Evolutionary conservation across 2,113 vertebrate genomes (phyloP).

Genomic region (Menura novaehollandiae): DNA sequence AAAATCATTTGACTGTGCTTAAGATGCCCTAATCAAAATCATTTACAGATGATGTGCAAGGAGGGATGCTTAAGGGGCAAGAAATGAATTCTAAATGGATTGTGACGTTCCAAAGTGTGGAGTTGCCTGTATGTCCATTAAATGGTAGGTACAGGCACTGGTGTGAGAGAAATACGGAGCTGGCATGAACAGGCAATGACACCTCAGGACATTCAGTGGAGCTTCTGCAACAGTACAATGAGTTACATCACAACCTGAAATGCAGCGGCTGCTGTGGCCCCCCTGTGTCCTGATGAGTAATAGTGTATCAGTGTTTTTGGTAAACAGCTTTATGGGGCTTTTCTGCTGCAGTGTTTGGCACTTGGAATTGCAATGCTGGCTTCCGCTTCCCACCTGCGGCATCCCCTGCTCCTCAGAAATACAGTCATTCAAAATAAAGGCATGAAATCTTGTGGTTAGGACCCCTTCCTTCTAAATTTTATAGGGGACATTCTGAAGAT

Average conservation of each 20-base stretch:
- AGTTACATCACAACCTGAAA: neutral
- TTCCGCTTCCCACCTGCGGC: neutral
- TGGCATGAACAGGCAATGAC: neutral
- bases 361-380: neutral
- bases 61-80: neutral
- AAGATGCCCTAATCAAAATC: neutral
- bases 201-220: neutral
- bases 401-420: neutral
- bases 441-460: neutral
- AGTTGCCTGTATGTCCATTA: neutral
- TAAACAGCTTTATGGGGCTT: conserved; percentile 19
- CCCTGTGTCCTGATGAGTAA: neutral
- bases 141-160: neutral
- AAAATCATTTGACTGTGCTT: neutral
- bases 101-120: neutral
- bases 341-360: neutral
- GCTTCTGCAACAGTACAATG: neutral
- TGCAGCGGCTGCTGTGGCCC: conserved; percentile 22
- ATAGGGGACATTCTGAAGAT: neutral
- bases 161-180: neutral
- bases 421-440: neutral
- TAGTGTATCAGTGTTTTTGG: neutral
- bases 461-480: neutral
- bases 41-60: neutral
- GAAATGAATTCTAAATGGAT: neutral